These are phyloP conservation scores for Tyrophagus putrescentiae DNA, from an alignment of 1,140 invertebrate species.

Conservation along the genomic window DNA sequence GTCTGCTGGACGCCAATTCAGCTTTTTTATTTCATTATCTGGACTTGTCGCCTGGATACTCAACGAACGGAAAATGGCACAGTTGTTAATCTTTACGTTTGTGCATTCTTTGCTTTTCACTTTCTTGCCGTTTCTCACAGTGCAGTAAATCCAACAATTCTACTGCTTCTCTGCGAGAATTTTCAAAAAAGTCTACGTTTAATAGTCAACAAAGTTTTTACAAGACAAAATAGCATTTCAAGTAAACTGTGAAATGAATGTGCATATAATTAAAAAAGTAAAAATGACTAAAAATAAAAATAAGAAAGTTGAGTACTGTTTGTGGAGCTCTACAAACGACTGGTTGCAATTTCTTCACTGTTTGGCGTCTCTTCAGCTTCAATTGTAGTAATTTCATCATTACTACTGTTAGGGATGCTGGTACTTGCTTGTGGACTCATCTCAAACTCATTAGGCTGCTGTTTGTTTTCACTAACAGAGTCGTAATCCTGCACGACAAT, in stretches of 20 bases:
- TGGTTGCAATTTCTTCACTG: neutral
- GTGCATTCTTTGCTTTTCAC: neutral
- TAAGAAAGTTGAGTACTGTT: too few species aligned
- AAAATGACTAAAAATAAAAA: too few species aligned
- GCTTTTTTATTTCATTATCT: neutral
- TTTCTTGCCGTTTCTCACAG: neutral
- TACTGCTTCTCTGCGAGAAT: neutral
- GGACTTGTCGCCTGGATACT: neutral
- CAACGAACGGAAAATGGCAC: too few species aligned
- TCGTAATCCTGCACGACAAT: neutral
- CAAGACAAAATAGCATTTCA: too few species aligned
- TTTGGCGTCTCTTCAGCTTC: neutral
- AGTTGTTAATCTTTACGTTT: neutral
- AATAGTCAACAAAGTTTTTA: neutral
- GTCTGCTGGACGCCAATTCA: neutral
- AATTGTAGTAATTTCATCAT: neutral
- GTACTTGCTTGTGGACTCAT: constrained; percentile 1
- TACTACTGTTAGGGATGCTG: neutral
- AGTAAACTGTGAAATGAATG: too few species aligned
- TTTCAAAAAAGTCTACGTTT: neutral
- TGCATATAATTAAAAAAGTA: too few species aligned
- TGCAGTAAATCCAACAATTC: neutral
- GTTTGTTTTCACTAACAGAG: neutral
- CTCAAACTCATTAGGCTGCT: constrained; percentile 1
- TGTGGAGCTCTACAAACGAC: neutral